A percentile compares a stretch with the other conserved stretches of the same genome.
These are phyloP conservation scores for Fratercula arctica DNA, from an alignment of 2,797 vertebrate genomes.

Conservation along the genomic window DNA sequence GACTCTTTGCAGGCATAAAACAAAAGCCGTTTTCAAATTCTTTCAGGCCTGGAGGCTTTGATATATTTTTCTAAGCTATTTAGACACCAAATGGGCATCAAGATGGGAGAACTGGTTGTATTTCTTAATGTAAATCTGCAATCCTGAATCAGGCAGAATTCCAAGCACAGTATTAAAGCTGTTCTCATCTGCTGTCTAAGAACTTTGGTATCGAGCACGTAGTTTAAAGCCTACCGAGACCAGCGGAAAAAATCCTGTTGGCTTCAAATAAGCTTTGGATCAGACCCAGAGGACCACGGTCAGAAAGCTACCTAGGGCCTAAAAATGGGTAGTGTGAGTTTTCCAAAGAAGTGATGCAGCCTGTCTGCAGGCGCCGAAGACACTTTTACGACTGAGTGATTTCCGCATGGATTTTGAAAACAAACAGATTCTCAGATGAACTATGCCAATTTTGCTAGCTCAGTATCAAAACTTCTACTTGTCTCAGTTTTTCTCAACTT, in stretches of 20 bases:
- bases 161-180: not conserved
- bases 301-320: not conserved
- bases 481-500: not conserved
- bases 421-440: not conserved
- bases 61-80: not conserved
- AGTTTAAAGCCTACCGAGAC: not conserved
- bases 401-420: not conserved
- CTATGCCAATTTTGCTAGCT: not conserved
- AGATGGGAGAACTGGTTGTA: not conserved
- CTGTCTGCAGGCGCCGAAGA: not conserved
- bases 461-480: not conserved
- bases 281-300: not conserved
- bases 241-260: not conserved
- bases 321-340: not conserved
- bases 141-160: not conserved
- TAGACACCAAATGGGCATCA: not conserved
- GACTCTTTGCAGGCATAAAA: not conserved
- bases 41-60: not conserved
- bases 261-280: not conserved
- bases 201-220: not conserved
- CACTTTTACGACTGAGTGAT: not conserved
- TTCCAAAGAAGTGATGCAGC: not conserved
- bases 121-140: not conserved
- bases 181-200: not conserved
- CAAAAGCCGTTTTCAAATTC: not conserved